A percentile compares a stretch with the other conserved stretches of the same genome.
Conservation (phyloP, 2,113 vertebrate species). For the Brachypteracias leptosomus region DNA sequence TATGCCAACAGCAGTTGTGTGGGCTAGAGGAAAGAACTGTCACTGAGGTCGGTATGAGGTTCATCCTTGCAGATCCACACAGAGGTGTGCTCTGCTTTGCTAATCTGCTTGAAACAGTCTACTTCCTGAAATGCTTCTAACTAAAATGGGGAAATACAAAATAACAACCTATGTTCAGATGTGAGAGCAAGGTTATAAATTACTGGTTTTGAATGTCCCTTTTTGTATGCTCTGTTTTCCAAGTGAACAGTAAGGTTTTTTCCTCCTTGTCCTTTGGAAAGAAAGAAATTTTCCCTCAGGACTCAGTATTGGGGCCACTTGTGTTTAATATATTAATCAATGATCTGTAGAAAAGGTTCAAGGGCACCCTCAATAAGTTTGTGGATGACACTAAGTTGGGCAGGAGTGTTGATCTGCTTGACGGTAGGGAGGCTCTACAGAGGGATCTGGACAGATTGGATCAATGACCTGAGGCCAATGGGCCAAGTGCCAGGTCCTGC, state of each 20-base stretch:
- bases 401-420: accelerated
- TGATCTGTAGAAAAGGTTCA: accelerated
- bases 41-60: not conserved
- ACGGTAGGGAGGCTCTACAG: accelerated
- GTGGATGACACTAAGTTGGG: accelerated
- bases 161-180: not conserved
- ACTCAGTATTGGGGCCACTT: not conserved
- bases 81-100: not conserved
- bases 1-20: accelerated
- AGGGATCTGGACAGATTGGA: not conserved
- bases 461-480: accelerated
- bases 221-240: not conserved
- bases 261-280: not conserved
- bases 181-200: not conserved
- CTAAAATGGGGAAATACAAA: not conserved
- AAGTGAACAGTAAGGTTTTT: not conserved
- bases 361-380: not conserved
- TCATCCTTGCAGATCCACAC: not conserved
- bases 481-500: not conserved
- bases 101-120: not conserved
- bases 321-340: not conserved
- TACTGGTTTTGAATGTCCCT: not conserved
- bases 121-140: not conserved
- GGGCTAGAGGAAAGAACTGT: accelerated
- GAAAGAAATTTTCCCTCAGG: not conserved